Base-by-base conservation (phyloP, 2,797 vertebrate species). In the Takifugu ocellatus region DNA sequence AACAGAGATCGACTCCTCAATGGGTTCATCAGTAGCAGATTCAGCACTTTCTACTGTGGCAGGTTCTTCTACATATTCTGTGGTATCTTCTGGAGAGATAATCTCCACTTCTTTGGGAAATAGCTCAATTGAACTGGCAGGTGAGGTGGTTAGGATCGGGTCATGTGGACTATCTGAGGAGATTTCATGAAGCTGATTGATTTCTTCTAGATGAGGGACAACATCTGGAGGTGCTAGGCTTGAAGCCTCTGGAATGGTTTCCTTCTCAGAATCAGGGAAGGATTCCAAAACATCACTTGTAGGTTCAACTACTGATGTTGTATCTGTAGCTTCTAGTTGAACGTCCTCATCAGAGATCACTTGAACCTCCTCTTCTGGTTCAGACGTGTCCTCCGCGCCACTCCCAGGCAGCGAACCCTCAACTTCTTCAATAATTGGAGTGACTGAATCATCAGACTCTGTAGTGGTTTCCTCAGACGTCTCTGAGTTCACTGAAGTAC, bases 371-470 rank as follows among this genome's bases (percentile, higher is more conserved):
- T 6, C 49, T 5, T 3, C 49, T 50, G 26, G 25, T 43, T 54
- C 51, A 51, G 33, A 10, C 47, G 54, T 53, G 57, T 46, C 39
- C 26, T 63, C 54, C 5, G 5, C 21, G n/a, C 66, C 51, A 27
- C 17, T 64, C 8, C 2, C 54, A 21, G 56, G 61, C 3, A 29
- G 7, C 26, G 66, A 39, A 8, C 12, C 45, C 25, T 78, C 74
- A 3, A 55, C 33, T 21, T 78, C 61, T 44, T 78, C 78, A 48
- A 74, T 12, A 51, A 59, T 16, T 17, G 60, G 69, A 52, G 66
- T 70, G 29, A 60, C 31, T 44, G 74, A 66, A 5, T 74, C 70
- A 16, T 66, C 39, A 11, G 48, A 47, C 14, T 56, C 65, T 47
- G 29, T 15, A 24, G 17, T 25, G 1, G 15, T 24, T 49, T 54